phyloP scores from a whole-genome alignment of 2,888 invertebrate species.

The Dynastes tityus region DNA sequence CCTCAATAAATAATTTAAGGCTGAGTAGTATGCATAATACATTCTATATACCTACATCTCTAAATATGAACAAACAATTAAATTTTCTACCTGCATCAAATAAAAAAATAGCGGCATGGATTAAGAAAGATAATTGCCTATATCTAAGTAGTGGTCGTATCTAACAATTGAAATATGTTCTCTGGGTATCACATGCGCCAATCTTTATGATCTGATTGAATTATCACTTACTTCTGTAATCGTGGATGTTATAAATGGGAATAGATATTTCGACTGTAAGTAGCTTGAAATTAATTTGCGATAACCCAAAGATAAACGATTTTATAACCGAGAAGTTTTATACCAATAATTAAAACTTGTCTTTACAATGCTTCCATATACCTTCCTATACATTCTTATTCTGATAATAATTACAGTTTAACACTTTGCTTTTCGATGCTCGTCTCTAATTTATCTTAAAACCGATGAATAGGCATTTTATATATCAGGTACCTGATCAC shows the following conservation, averaged over 20 bases:
- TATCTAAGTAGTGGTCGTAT: neutral
- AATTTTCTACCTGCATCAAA: constrained; percentile 12
- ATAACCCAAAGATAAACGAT: too few relatives aligned
- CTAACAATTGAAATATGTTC: constrained; percentile 17
- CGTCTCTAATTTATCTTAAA: constrained; percentile 69
- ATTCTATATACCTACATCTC: constrained; percentile 1
- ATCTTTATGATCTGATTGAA: constrained; percentile 33
- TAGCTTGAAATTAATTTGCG: neutral
- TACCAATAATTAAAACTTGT: constrained; percentile 13
- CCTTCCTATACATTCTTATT: constrained; percentile 35
- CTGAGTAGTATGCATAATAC: neutral
- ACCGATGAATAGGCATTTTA: constrained; percentile 68
- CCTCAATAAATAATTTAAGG: constrained; percentile 28
- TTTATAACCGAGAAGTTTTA: constrained; percentile 11
- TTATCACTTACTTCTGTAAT: constrained; percentile 31
- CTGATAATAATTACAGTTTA: constrained; percentile 62
- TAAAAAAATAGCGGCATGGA: constrained; percentile 23
- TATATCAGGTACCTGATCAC: constrained; percentile 65
- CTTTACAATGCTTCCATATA: neutral
- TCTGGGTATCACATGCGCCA: constrained; percentile 2
- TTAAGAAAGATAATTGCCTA: constrained; percentile 13
- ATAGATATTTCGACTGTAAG: neutral
- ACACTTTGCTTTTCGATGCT: constrained; percentile 62
- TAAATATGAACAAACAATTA: constrained; percentile 3
- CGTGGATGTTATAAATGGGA: neutral